Evolutionary conservation across 1,140 invertebrate genomes (phyloP).

Genomic region (Drosophila bifasciata): DNA sequence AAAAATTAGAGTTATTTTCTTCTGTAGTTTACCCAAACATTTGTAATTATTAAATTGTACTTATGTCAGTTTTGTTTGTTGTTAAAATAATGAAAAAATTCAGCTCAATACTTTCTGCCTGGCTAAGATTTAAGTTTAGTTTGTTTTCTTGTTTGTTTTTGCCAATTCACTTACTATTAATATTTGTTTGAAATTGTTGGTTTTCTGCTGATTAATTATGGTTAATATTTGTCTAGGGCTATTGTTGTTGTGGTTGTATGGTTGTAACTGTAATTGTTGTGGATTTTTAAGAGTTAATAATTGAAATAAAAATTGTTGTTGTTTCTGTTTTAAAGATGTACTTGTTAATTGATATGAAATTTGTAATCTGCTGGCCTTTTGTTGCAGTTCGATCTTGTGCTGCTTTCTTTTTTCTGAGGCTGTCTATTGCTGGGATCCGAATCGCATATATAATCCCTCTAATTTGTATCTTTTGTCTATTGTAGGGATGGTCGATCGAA

Average conservation of each 20-base stretch:
- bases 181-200: slow-evolving; percentile 58
- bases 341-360: slow-evolving; percentile 11
- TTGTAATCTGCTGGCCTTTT: slow-evolving; percentile 37
- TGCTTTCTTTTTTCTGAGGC: slow-evolving; percentile 68
- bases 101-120: slow-evolving; percentile 46
- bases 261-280: slow-evolving; percentile 58
- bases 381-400: slow-evolving; percentile 59
- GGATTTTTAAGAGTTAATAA: slow-evolving; percentile 61
- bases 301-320: slow-evolving; percentile 79
- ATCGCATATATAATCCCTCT: not conserved
- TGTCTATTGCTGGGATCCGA: slow-evolving; percentile 30
- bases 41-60: slow-evolving; percentile 63
- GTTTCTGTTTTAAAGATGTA: slow-evolving; percentile 32
- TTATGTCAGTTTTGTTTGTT: slow-evolving; percentile 71
- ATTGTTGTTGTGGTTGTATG: slow-evolving; percentile 63
- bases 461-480: slow-evolving; percentile 49
- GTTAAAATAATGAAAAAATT: slow-evolving; percentile 65
- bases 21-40: slow-evolving; percentile 35
- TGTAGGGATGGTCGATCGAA: slow-evolving; percentile 56
- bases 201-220: slow-evolving; percentile 68
- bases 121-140: slow-evolving; percentile 35
- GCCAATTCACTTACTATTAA: slow-evolving; percentile 73
- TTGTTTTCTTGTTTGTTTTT: slow-evolving; percentile 31
- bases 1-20: slow-evolving; percentile 35
- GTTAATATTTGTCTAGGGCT: slow-evolving; percentile 73